Base-by-base conservation (phyloP, 2,888 invertebrate species). In the Elegia similella region DNA sequence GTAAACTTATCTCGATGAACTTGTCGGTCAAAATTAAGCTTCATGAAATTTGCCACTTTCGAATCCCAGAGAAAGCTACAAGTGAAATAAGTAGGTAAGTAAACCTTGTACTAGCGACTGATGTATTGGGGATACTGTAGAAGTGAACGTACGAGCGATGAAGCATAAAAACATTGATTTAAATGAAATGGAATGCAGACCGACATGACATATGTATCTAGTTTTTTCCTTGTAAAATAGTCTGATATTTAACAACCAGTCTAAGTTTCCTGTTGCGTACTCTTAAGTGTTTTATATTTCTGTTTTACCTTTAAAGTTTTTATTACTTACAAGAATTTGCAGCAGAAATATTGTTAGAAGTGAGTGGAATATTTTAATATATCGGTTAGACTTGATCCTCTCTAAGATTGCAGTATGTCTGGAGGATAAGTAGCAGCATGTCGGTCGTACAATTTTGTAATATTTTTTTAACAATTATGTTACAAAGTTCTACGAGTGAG, bases 31-130 rank as follows among this genome's bases (percentile, higher is more conserved):
- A 42, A 17, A 15, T 16, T n/a, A 32, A 7, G 42, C 17, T 43
- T 44, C 16, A 44, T 47, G 47, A 47, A 47, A 47, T 43, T 7
- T 6, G 13, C 7, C 8, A 56, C 48, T 56, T 55, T 56, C 52
- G 42, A 46, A 57, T 54, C 23, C 46, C 48, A 54, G 62, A 59
- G 59, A 62, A 59, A 60, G 59, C 47, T 54, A 38, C 52, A 34
- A 15, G 42, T 17, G 8, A 29, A 46, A 17, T 30, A 62, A 62
- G 58, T 59, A 42, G 62, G 56, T 58, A 59, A 59, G 54, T 55
- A 48, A 58, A 59, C 58, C 56, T 59, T 56, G 52, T 46, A 6
- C 43, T 23, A n/a, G 46, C 29, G n/a, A 47, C 13, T 13, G 30
- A 47, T 47, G 29, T 29, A 47, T 47, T 30, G 29, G 15, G 30